Base-by-base conservation (phyloP, 2,113 vertebrate genomes). In the Pteronura brasiliensis region DNA sequence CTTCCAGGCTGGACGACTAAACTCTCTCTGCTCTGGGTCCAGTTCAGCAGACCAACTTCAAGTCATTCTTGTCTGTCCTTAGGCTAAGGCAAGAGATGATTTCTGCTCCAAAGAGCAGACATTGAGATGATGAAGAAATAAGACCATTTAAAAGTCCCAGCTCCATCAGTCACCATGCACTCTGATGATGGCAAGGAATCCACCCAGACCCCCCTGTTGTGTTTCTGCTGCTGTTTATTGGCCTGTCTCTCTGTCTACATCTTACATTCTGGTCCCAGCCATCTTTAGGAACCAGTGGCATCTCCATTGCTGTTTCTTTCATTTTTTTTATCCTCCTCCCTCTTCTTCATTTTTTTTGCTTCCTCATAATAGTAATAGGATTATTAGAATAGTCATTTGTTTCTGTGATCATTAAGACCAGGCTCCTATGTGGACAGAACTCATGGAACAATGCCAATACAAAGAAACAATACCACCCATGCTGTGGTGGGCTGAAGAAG, bases 161-260 rank as follows among this genome's bases (percentile, higher is more conserved):
- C n/a, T 12, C 31, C 2, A 23, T 15, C 13, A 1, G 23, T 42
- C 4, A 23, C 14, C 15, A 17, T 17, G 12, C 6, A 20, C 25
- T 36, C 2, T 39, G 10, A 29, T 11, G 7, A 39, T 13, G 15
- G 6, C 23, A 34, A n/a, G 23, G 7, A 7, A 13, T 44, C 31
- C 1, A 6, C 59, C 15, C 20, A 29, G 63, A 0, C 4, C 49
- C 1, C 15, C 10, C 6, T 47, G 0, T 3, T 27, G 3, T 39
- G 6, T 20, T 42, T 57, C 17, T 23, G 67, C 34, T 4, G 6
- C 12, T 44, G 1, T 61, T 49, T 61, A 1, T 11, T 29, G 21
- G 15, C 4, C 36, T 14, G 14, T 25, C 23, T 44, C 18, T 36
- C 18, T 52, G 27, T 25, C 7, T 18, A 29, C 13, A 72, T 21